These are phyloP conservation scores for Cepphus grylle DNA, from an alignment of 2,113 vertebrate species.

Conservation along the genomic window DNA sequence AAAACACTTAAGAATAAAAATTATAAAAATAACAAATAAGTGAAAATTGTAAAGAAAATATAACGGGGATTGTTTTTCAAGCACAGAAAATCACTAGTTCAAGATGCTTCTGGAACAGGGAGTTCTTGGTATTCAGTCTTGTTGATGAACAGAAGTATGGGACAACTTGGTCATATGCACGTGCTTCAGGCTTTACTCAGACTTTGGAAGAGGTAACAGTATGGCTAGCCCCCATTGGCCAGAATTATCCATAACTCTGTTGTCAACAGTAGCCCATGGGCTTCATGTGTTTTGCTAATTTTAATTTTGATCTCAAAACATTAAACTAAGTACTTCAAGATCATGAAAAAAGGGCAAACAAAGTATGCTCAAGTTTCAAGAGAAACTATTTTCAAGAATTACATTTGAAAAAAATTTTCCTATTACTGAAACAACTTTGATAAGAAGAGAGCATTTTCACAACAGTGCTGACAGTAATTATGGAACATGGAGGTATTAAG, in stretches of 20 bases:
- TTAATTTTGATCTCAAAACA: not conserved
- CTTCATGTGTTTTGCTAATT: not conserved
- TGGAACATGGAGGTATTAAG: not conserved
- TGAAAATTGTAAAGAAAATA: not conserved
- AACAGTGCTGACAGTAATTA: not conserved
- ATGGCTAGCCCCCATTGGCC: not conserved
- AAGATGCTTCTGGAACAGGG: not conserved
- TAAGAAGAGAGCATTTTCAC: not conserved
- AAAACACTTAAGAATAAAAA: not conserved
- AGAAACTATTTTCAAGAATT: not conserved
- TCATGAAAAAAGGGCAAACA: not conserved
- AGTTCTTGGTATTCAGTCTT: not conserved
- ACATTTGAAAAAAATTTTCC: not conserved
- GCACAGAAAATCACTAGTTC: not conserved
- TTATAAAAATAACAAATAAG: not conserved
- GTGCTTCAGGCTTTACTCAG: not conserved
- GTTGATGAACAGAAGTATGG: not conserved
- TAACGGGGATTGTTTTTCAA: not conserved
- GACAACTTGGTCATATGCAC: not conserved
- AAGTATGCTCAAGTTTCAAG: not conserved
- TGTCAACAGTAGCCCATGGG: not conserved
- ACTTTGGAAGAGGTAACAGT: not conserved
- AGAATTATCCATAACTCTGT: not conserved
- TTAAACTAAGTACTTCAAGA: not conserved
- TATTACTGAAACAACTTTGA: not conserved